These are phyloP conservation scores for Catharus minimus DNA, from an alignment of 2,113 vertebrate genomes.

Conservation along the genomic window DNA sequence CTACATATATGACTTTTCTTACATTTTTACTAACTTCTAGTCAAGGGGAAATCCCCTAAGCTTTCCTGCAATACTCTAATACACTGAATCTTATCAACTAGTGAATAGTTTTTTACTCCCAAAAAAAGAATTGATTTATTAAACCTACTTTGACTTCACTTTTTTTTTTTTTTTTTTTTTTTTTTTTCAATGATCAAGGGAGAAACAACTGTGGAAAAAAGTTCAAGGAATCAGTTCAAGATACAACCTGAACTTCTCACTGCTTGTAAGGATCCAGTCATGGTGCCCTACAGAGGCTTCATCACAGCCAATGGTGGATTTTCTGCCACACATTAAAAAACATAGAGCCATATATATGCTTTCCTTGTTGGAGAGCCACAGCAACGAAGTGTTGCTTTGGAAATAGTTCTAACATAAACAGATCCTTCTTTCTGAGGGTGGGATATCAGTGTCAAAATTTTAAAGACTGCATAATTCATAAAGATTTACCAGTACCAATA, in stretches of 20 bases:
- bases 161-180: neutral
- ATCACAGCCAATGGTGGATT: neutral
- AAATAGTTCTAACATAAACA: neutral
- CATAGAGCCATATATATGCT: accelerated
- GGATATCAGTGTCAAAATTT: neutral
- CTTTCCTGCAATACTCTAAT: neutral
- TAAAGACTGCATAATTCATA: neutral
- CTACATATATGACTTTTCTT: neutral
- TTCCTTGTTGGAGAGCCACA: neutral
- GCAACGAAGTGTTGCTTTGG: neutral
- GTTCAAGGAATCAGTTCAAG: neutral
- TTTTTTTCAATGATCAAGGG: neutral
- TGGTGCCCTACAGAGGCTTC: neutral
- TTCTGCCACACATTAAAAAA: neutral
- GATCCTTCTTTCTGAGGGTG: neutral
- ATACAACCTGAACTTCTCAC: neutral
- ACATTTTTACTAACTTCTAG: neutral
- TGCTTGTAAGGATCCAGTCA: neutral
- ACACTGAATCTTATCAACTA: neutral
- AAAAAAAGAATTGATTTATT: neutral
- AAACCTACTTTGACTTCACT: too few relatives aligned
- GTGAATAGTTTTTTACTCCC: neutral
- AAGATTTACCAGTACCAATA: neutral
- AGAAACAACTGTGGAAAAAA: neutral
- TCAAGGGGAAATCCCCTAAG: neutral